Evolutionary conservation across 2,888 invertebrate species (phyloP).

Genomic region (Mylabris sibirica): DNA sequence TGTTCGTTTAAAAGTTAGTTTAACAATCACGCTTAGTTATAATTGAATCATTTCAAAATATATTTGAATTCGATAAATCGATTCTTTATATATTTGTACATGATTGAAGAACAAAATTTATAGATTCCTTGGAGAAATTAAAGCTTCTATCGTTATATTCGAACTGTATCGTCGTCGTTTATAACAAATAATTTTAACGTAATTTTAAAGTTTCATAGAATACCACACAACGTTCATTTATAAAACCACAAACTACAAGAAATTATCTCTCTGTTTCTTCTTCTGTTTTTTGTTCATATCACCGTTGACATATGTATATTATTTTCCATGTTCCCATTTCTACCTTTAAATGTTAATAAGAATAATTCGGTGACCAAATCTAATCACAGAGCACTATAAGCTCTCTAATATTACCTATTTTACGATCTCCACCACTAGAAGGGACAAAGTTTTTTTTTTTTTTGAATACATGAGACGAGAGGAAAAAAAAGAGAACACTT

Average conservation of each 20-base stretch:
- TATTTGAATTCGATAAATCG: no score
- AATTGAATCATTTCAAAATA: not conserved
- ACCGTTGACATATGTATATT: constrained; percentile 18
- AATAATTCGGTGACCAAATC: constrained; percentile 21
- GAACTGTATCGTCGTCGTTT: no score
- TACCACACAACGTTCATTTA: no score
- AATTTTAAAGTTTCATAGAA: no score
- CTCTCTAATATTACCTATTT: constrained; percentile 15
- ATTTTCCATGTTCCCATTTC: constrained; percentile 6
- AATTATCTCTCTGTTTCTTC: no score
- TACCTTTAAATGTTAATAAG: constrained; percentile 23
- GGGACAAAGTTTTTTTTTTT: no score
- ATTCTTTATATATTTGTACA: no score
- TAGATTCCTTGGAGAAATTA: no score
- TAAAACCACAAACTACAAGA: not conserved
- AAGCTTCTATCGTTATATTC: no score
- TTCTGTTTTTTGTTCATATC: constrained; percentile 19
- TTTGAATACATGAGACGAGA: not conserved
- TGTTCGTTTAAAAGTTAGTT: not conserved
- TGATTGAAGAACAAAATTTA: no score
- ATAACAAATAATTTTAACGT: no score
- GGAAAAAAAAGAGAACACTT: not conserved
- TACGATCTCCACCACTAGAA: not conserved
- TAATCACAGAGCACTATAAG: constrained; percentile 29
- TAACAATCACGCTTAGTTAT: not conserved